phyloP scores from a whole-genome alignment of 2,888 invertebrate genomes.

The Poecilus cupreus region DNA sequence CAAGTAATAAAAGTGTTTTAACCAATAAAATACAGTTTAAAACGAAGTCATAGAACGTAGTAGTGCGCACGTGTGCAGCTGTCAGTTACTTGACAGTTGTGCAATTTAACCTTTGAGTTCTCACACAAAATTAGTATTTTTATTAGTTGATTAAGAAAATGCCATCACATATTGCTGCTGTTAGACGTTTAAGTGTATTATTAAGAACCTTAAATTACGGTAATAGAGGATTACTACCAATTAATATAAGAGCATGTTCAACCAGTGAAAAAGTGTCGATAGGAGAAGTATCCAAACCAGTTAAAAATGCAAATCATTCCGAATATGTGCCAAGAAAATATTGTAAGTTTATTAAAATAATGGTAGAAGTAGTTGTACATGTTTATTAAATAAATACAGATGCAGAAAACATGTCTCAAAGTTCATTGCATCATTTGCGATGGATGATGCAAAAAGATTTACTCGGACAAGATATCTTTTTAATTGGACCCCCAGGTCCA shows the following conservation, averaged over 20 bases:
- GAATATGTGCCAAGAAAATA: slow-evolving; percentile 91
- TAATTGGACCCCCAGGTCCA: slow-evolving; percentile 94
- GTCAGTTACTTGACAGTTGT: slow-evolving; percentile 51
- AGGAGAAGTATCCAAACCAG: slow-evolving; percentile 82
- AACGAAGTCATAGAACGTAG: too few relatives aligned
- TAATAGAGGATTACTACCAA: slow-evolving; percentile 62
- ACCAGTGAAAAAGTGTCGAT: slow-evolving; percentile 80
- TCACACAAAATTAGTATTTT: slow-evolving; percentile 11
- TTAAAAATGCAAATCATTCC: slow-evolving; percentile 79
- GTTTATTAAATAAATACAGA: slow-evolving; percentile 70
- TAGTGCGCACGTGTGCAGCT: slow-evolving; percentile 18
- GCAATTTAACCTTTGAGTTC: slow-evolving; percentile 50
- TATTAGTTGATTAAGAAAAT: slow-evolving; percentile 61
- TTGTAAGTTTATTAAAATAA: slow-evolving; percentile 76
- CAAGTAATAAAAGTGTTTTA: too few relatives aligned
- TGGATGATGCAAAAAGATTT: slow-evolving; percentile 98
- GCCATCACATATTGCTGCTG: slow-evolving; percentile 63
- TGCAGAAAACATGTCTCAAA: slow-evolving; percentile 79
- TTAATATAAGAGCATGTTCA: slow-evolving; percentile 68
- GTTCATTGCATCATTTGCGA: slow-evolving; percentile 85
- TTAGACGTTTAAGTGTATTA: slow-evolving; percentile 65
- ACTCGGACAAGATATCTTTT: slow-evolving; percentile 95
- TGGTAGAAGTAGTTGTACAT: slow-evolving; percentile 35
- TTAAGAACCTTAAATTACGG: slow-evolving; percentile 65
- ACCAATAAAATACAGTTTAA: too few relatives aligned